Base-by-base conservation (phyloP, 2,113 vertebrate genomes). In the Numida meleagris region DNA sequence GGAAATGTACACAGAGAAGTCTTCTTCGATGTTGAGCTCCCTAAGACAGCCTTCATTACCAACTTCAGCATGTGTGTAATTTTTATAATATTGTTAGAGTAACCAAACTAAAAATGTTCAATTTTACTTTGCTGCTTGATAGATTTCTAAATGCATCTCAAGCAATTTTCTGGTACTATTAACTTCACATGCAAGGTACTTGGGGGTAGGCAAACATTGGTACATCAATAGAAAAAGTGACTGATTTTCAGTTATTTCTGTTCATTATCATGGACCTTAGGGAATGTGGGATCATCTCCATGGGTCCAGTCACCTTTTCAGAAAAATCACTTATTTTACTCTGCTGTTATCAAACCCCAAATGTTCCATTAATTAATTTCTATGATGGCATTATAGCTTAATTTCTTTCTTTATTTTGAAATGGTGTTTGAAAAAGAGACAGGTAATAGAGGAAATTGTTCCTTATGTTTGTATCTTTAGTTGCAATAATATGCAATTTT, bases 11-110 rank as follows among this genome's bases (percentile, higher is more conserved):
- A 98, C 62, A 98, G 97, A 91, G 99, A 99, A 97, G 97, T 99
- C 33, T 59, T 98, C 89, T 99, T 99, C 38, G 97, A 99, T 6
- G 98, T 99, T 92, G 98, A 97, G 21, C 99, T 99, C 65, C 99
- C 99, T 62, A 99, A 99, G 93, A 98, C 98, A 16, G 99, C 99
- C 91, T 99, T 99, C 97, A 99, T 99, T 97, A 98, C 98, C 86
- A 98, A 98, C 96, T 99, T 99, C 85, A 98, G 94, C 97, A 98
- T 99, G 99, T 99, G 88, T 14, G 99, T 98, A 79, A 43, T 82
- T 48, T 77, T 68, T 36, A 53, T 51, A 46, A 2, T 20, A 45
- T 25, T 58, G 18, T 45, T 75, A 78, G 38, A 73, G 33, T 65
- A 66, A 57, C 8, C 3, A 48, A 95, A 72, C 53, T 27, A 21